Percentiles rank a stretch among this genome's conserved stretches.
These are phyloP conservation scores for Bombus sibiricus DNA, from an alignment of 1,140 invertebrate genomes.

Conservation along the genomic window DNA sequence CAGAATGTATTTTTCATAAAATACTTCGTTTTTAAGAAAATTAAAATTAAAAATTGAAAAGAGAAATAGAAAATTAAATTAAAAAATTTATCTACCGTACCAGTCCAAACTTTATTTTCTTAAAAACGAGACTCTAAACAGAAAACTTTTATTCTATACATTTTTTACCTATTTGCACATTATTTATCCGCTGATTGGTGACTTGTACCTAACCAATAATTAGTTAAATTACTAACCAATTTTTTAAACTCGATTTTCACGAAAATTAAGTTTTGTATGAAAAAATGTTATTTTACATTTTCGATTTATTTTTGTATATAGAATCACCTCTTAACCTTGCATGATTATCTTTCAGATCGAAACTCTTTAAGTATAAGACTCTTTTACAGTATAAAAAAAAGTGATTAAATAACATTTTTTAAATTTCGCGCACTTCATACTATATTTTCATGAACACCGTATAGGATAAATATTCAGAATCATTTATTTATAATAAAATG, in stretches of 20 bases:
- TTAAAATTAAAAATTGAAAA: no score
- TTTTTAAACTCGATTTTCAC: no score
- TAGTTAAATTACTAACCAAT: no score
- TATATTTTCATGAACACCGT: background rate
- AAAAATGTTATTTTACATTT: background rate
- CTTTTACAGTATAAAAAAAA: background rate
- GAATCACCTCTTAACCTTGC: background rate
- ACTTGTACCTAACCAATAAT: background rate
- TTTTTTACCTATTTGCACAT: background rate
- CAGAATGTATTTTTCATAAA: no score
- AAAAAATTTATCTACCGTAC: background rate
- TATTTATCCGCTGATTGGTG: background rate
- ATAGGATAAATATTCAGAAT: background rate
- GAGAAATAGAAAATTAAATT: background rate
- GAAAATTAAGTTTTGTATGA: background rate
- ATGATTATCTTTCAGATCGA: background rate
- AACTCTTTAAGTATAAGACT: background rate
- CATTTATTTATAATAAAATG: background rate
- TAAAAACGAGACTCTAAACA: background rate
- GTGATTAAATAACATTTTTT: background rate
- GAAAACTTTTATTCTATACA: background rate
- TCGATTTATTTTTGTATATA: background rate
- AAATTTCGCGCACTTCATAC: background rate
- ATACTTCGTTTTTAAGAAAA: no score
- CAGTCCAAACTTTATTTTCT: background rate